Base-by-base conservation (phyloP, 2,888 invertebrate species). In the Orthosia cruda region DNA sequence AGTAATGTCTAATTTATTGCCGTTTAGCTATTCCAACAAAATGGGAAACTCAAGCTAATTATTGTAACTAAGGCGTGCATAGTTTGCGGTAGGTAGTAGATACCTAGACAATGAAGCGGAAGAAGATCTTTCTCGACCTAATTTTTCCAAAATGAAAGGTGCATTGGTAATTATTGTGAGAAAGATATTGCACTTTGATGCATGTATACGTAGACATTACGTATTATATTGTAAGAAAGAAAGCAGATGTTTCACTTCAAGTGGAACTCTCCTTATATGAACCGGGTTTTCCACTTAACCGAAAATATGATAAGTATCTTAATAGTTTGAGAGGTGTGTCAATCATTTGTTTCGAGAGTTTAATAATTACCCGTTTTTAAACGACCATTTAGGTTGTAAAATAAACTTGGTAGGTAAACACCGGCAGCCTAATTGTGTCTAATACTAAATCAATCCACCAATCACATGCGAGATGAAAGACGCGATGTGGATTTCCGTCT, bases 61-160 rank as follows among this genome's bases (percentile, higher is more conserved):
- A 73, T 69, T 58, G n/a, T 16, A 59, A 66, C n/a, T 45, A 57
- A 61, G 20, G 15, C 49, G 18, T 50, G 16, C n/a, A 66, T 52
- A 55, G 32, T 63, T 63, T 40, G 61, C 45, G 49, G 18, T 26
- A 45, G 12, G 15, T 40, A 9, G 40, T 40, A 40, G 40, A 45
- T 52, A 18, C 11, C 13, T 32, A 77, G 26, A 85, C 87, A 79
- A 84, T 87, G 80, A 65, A 65, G 67, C 80, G 82, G 79, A 84
- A 84, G 59, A 54, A 68, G n/a, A 71, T 87, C 23, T 72, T 81
- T 80, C 87, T 76, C 73, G 84, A 78, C 87, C 87, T 79, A 80
- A 77, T 87, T 87, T 87, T 85, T 74, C 70, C 54, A 47, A 70
- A 57, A 78, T 59, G 77, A 74, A 71, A 75, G 52, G 23, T 62